phyloP scores from a whole-genome alignment of 2,888 invertebrate genomes.

The Melanchra persicariae region DNA sequence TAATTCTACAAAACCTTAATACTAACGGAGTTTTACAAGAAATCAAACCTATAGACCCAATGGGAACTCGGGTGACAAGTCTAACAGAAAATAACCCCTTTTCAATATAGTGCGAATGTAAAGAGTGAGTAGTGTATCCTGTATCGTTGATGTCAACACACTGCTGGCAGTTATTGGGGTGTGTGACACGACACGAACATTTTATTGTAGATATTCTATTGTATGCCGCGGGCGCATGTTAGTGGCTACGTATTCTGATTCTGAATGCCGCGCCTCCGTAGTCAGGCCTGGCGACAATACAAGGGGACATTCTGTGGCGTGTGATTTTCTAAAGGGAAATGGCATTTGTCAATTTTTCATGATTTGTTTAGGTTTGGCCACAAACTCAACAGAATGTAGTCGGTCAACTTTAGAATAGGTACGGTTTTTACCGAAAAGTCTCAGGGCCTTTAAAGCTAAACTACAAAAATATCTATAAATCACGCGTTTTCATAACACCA shows the following conservation, averaged over 20 bases:
- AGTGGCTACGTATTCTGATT: not conserved
- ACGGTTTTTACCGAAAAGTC: no score
- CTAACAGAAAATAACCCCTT: conserved; percentile 15
- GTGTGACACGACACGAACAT: conserved; percentile 21
- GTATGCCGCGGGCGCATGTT: conserved; percentile 1
- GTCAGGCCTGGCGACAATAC: not conserved
- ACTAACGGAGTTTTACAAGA: not conserved
- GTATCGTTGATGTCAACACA: conserved; percentile 17
- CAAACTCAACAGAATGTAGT: not conserved
- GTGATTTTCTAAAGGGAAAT: conserved; percentile 2
- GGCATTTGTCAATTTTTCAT: conserved; percentile 13
- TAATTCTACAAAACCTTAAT: not conserved
- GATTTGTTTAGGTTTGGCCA: not conserved
- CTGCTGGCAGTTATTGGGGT: conserved; percentile 37
- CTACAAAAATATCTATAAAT: conserved; percentile 1
- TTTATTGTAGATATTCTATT: conserved; percentile 34
- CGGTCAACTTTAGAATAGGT: no score
- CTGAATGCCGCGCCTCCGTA: conserved; percentile 26
- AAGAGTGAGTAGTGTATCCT: conserved; percentile 30
- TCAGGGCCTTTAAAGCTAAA: not conserved
- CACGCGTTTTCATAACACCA: not conserved
- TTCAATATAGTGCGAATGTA: conserved; percentile 26
- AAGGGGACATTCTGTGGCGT: not conserved
- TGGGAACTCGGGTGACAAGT: conserved; percentile 10
- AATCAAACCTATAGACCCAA: not conserved